Conservation (phyloP, 2,888 invertebrate species). For the Rhyacophila evoluta region DNA sequence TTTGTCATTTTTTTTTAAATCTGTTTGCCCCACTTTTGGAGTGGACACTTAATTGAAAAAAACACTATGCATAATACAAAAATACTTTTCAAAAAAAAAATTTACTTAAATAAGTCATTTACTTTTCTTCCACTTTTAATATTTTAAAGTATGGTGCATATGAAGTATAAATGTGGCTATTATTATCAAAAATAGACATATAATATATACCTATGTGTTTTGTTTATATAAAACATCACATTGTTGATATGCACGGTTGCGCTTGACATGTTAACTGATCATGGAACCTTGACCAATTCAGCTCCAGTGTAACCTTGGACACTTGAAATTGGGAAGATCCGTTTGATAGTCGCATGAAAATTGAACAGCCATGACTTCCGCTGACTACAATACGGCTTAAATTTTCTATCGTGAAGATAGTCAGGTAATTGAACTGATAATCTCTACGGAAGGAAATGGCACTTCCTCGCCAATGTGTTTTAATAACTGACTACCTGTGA, state of each 20-base stretch:
- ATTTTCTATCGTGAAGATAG: neutral
- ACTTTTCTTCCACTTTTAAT: too few species aligned
- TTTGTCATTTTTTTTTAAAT: too few species aligned
- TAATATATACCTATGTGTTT: too few species aligned
- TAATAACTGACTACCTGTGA: neutral
- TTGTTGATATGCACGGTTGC: neutral
- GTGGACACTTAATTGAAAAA: too few species aligned
- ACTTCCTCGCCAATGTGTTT: neutral
- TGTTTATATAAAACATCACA: neutral
- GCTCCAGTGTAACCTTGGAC: neutral
- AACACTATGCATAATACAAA: too few species aligned
- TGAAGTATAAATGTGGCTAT: too few species aligned
- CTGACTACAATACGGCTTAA: neutral
- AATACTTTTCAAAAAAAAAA: too few species aligned
- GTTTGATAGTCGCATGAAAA: neutral
- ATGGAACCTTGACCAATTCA: constrained; percentile 17
- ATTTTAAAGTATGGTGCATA: too few species aligned
- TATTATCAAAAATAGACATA: too few species aligned
- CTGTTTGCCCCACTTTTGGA: too few species aligned
- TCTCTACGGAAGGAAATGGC: neutral
- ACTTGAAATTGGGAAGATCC: neutral
- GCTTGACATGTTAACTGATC: neutral
- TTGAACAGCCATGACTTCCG: constrained; percentile 7
- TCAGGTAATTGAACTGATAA: neutral
- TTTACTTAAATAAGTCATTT: too few species aligned